Conservation (phyloP, 2,797 vertebrate genomes). For the Phoeniculus purpureus region DNA sequence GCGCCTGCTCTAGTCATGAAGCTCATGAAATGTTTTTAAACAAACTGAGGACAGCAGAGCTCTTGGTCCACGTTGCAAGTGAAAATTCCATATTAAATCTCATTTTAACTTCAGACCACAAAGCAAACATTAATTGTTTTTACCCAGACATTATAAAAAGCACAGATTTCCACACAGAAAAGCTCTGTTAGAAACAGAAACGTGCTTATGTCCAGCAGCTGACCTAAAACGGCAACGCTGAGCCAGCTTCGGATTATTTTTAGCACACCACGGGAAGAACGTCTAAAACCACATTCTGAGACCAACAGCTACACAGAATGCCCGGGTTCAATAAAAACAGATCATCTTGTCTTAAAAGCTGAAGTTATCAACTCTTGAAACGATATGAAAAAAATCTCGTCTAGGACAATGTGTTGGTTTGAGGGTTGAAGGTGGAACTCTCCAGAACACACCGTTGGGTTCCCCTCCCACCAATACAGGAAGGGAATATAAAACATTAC, state of each 20-base stretch:
- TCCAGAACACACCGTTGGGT: too few species aligned
- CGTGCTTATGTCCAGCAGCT: neutral
- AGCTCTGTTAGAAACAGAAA: neutral
- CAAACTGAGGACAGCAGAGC: neutral
- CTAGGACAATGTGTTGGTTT: neutral
- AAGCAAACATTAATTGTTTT: neutral
- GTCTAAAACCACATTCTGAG: neutral
- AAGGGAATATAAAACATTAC: too few species aligned
- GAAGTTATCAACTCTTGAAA: neutral
- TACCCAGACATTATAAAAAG: neutral
- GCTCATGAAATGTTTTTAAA: conserved; percentile 41
- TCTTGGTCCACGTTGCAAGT: neutral
- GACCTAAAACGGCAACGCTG: neutral
- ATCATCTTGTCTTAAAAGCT: neutral
- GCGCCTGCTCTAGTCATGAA: conserved; percentile 7
- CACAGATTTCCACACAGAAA: neutral
- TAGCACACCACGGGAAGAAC: neutral
- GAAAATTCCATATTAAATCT: neutral
- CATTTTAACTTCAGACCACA: neutral
- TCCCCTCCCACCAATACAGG: too few species aligned
- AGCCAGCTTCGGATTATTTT: neutral
- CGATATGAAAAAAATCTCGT: neutral
- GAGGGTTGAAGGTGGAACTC: too few species aligned
- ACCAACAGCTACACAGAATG: neutral
- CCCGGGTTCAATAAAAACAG: neutral